Evolutionary conservation across 2,113 vertebrate genomes (phyloP), one percentile per base, ranked within the genome.

Genomic region (Pandion haliaetus): DNA sequence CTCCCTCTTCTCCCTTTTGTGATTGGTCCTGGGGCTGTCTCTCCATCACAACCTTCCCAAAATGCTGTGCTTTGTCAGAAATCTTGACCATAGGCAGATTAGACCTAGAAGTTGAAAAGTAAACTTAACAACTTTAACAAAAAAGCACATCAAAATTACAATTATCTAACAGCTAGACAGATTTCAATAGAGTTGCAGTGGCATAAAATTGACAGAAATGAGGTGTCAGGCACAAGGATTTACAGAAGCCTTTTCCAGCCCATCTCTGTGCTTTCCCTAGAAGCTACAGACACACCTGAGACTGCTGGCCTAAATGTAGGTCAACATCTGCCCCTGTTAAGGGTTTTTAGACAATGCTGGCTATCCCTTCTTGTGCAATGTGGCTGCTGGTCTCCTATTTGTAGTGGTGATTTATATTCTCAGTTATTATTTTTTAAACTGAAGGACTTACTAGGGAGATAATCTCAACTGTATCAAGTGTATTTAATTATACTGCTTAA

Each of bases 401-500:
- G 17, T 8, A 3, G 17, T n/a, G 18, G 23, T 62, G 76, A 66
- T 67, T 82, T 71, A 67, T 65, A 74, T 52, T 82, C 20, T 67
- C 25, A 70, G 31, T 76, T 59, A 36, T 25, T 70, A 54, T 65
- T 77, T 88, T 90, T 92, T 62, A 70, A 86, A 59, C 42, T 78
- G 72, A 84, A 92, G 32, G 36, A 90, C 25, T 28, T 45, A 61
- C 79, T 72, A 83, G 83, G 77, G 86, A 96, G 82, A 81, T 62
- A 97, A 59, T 76, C 97, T 89, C 45, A 96, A 80, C 44, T 78
- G 63, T 93, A 97, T 93, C 57, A 91, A 96, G n/a, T n/a, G 70
- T 90, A 95, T 87, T 97, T 95, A 96, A 97, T 87, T 69, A 76
- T 12, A 70, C n/a, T n/a, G 40, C 25, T 70, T 82, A 90, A 92